A percentile compares a stretch with the other conserved stretches of the same genome.
These are phyloP conservation scores for Morone saxatilis DNA, from an alignment of 2,113 vertebrate species.

Conservation along the genomic window DNA sequence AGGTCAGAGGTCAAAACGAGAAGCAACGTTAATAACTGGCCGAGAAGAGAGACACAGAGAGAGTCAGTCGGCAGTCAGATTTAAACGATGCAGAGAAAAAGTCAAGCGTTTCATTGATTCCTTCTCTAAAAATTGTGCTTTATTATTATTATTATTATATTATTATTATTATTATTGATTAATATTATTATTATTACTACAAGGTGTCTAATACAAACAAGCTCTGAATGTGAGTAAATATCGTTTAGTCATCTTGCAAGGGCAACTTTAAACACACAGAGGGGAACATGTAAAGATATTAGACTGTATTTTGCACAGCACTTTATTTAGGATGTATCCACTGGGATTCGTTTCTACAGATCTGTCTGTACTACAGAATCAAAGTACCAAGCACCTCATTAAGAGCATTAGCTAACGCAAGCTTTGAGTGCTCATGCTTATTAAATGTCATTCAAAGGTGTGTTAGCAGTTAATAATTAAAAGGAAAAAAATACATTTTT, in stretches of 20 bases:
- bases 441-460: neutral
- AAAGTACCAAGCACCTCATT: neutral
- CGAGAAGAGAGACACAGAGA: conserved; percentile 4
- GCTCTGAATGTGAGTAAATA: too few species aligned
- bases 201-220: too few species aligned
- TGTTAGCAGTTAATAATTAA: neutral
- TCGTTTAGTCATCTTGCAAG: too few species aligned
- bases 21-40: conserved; percentile 52
- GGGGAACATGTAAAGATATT: too few species aligned
- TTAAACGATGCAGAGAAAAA: neutral
- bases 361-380: too few species aligned
- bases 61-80: conserved; percentile 35
- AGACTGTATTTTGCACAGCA: neutral
- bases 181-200: too few species aligned
- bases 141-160: too few species aligned
- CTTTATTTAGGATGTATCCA: neutral
- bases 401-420: neutral
- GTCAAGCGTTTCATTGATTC: neutral
- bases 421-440: neutral
- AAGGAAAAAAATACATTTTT: neutral
- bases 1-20: conserved; percentile 81
- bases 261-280: too few species aligned
- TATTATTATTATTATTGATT: too few species aligned
- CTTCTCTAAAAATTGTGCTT: neutral
- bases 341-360: too few species aligned